phyloP scores from a whole-genome alignment of 1,140 invertebrate species.

The Scaptomyza graminum region DNA sequence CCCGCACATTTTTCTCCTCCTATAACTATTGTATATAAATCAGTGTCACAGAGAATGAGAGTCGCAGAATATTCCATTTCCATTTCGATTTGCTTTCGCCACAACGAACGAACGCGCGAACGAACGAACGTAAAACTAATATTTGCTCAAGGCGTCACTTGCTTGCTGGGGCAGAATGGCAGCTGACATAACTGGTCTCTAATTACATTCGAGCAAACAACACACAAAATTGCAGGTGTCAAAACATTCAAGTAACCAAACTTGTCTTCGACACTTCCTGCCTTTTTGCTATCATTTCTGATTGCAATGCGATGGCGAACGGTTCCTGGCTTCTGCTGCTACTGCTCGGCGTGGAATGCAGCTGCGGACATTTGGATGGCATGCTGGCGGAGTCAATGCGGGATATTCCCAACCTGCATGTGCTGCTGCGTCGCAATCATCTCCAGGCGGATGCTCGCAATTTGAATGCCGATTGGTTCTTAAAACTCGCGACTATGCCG shows the following conservation, averaged over 20 bases:
- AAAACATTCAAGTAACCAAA: constrained; percentile 35
- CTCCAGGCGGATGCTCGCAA: constrained; percentile 46
- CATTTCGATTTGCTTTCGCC: constrained; percentile 12
- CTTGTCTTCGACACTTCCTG: background rate
- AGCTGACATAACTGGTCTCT: constrained; percentile 69
- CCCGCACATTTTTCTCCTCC: background rate
- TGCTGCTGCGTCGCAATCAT: constrained; percentile 38
- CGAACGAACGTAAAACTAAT: constrained; percentile 22
- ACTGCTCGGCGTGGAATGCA: constrained; percentile 1
- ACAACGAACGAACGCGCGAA: constrained; percentile 13
- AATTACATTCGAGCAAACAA: constrained; percentile 68
- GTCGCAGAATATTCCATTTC: constrained; percentile 28
- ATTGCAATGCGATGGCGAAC: constrained; percentile 31
- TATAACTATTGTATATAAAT: background rate
- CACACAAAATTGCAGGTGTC: constrained; percentile 75
- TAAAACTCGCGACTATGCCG: constrained; percentile 28
- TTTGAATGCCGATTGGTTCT: constrained; percentile 53
- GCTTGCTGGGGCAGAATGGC: constrained; percentile 25
- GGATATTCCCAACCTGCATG: constrained; percentile 37
- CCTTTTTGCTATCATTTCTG: constrained; percentile 43
- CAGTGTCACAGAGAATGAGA: constrained; percentile 14
- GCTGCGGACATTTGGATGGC: constrained; percentile 17
- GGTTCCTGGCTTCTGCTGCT: constrained; percentile 12
- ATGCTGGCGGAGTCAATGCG: constrained; percentile 40
- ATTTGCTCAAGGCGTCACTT: constrained; percentile 46